Percentiles rank a stretch among this genome's conserved stretches.
Conservation (phyloP, 2,797 vertebrate genomes). For the Pteropus rufus region DNA sequence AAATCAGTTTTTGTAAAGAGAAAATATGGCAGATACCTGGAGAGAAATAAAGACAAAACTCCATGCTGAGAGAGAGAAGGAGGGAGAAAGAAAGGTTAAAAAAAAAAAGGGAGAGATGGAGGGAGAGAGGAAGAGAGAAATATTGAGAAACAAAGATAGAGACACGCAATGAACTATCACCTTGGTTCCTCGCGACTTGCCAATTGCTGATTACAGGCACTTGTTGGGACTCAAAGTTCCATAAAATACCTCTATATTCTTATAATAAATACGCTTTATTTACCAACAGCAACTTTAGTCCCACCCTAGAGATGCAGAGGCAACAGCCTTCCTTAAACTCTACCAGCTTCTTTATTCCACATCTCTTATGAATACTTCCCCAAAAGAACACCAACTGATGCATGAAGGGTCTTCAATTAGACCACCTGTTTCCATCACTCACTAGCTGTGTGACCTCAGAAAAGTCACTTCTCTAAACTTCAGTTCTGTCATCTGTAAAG, state of each 20-base stretch:
- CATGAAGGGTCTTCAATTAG: not conserved
- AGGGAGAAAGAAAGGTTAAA: not conserved
- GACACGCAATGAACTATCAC: not conserved
- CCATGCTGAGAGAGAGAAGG: not conserved
- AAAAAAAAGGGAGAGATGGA: not conserved
- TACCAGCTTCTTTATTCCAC: not conserved
- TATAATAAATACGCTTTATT: not conserved
- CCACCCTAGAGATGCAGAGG: not conserved
- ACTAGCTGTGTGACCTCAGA: not conserved
- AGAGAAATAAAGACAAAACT: not conserved
- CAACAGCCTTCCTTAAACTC: not conserved
- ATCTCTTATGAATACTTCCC: not conserved
- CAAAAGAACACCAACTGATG: not conserved
- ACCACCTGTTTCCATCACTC: not conserved
- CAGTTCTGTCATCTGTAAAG: slow-evolving; percentile 1
- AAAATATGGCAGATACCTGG: not conserved
- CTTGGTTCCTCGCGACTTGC: not conserved
- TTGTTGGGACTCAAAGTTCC: not conserved
- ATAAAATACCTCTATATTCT: not conserved
- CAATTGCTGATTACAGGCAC: not conserved
- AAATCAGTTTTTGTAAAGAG: not conserved
- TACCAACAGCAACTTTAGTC: not conserved
- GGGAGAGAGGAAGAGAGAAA: not conserved
- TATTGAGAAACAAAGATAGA: not conserved
- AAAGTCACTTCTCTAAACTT: not conserved